Evolutionary conservation across 2,888 invertebrate species (phyloP).

Genomic region (Synanthedon myopaeformis): DNA sequence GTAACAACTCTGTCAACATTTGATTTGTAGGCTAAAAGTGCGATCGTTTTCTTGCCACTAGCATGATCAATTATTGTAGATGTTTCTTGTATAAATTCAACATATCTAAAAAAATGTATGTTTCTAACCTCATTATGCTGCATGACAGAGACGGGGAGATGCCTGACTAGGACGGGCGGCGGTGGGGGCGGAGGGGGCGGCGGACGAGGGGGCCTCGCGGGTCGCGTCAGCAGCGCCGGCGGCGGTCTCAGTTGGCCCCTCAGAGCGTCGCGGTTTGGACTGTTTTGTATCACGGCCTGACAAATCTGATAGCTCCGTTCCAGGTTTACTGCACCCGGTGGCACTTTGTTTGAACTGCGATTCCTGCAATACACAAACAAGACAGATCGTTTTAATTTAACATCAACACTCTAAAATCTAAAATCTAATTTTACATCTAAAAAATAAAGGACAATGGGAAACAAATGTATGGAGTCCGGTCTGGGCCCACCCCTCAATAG

Average conservation of each 20-base stretch:
- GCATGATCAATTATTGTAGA: too few relatives aligned
- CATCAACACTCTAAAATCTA: too few relatives aligned
- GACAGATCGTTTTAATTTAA: too few relatives aligned
- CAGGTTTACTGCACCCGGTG: conserved; percentile 91
- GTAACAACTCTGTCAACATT: too few relatives aligned
- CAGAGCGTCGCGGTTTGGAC: conserved; percentile 89
- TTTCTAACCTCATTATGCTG: conserved; percentile 44
- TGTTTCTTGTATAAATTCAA: too few relatives aligned
- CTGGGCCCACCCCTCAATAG: too few relatives aligned
- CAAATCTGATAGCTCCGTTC: conserved; percentile 96
- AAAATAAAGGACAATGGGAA: too few relatives aligned
- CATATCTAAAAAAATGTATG: too few relatives aligned
- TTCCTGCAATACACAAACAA: conserved; percentile 31
- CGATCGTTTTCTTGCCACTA: too few relatives aligned
- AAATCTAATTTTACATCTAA: too few relatives aligned
- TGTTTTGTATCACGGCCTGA: conserved; percentile 93
- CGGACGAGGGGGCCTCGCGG: conserved; percentile 41
- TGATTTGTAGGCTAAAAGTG: too few relatives aligned
- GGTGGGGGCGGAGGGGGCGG: conserved; percentile 43
- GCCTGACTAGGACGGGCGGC: conserved; percentile 62
- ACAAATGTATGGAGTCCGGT: too few relatives aligned
- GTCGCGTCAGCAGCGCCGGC: conserved; percentile 76
- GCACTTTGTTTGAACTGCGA: conserved; percentile 78
- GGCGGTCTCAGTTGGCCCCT: conserved; percentile 88
- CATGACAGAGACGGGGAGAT: conserved; percentile 74